Evolutionary conservation across 2,113 vertebrate genomes (phyloP).

Genomic region (Bubo bubo): DNA sequence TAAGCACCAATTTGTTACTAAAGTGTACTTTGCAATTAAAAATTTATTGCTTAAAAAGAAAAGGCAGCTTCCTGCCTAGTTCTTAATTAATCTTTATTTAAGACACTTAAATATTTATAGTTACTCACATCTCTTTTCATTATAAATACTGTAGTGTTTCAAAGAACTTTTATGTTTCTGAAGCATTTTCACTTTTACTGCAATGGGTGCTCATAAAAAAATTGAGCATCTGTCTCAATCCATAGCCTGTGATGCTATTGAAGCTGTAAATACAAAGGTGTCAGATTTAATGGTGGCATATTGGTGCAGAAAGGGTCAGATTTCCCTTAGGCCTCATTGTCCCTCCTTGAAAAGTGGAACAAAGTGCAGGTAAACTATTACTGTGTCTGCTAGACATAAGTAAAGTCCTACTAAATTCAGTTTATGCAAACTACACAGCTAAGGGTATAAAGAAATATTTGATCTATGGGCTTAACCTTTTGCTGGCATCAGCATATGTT

Average conservation of each 20-base stretch:
- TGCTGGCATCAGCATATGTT: background rate
- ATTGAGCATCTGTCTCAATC: background rate
- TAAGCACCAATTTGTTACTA: background rate
- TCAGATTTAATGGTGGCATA: background rate
- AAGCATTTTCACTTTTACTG: background rate
- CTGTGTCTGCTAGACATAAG: background rate
- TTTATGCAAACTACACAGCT: background rate
- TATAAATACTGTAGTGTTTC: background rate
- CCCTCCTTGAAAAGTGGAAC: background rate
- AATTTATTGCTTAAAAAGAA: constrained; percentile 6
- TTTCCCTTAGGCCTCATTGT: background rate
- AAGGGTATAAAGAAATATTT: background rate
- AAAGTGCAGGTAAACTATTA: background rate
- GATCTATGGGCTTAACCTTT: background rate
- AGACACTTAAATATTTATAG: constrained; percentile 20
- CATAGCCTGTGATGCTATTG: background rate
- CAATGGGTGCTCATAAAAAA: background rate
- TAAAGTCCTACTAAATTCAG: background rate
- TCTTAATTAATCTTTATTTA: constrained; percentile 40
- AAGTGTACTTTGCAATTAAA: constrained; percentile 6
- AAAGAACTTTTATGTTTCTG: background rate
- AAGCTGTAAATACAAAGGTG: background rate
- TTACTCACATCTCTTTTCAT: background rate
- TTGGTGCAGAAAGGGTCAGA: background rate
- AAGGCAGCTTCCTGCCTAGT: background rate